Evolutionary conservation across 1,140 invertebrate genomes (phyloP), one percentile per base, ranked within the genome.

Genomic region (Drosophila elegans): DNA sequence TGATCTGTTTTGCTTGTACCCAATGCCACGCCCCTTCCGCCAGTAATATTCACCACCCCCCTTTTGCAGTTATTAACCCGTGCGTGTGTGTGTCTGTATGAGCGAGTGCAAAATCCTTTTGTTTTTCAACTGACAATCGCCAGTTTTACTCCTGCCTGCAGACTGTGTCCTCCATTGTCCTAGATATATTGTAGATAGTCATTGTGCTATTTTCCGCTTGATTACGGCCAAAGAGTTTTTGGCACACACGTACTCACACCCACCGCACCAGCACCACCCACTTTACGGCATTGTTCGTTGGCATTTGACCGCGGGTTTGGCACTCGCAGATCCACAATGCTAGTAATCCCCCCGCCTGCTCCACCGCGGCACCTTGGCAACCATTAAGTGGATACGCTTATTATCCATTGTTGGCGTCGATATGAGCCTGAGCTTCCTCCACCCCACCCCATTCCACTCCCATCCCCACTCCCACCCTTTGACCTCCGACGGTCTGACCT

Each of bases 201-300:
- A 90, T 90, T 90, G 88, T 90, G 81, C 82, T 80, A 80, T 91
- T 88, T 90, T 90, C 68, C 79, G 83, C 82, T 91, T 90, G 88
- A 90, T 90, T 90, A 88, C 82, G 60, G 73, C 46, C 68, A 83
- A 88, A 80, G 84, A 77, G 84, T 85, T 84, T 86, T 85, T 88
- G 75, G 83, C 71, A 73, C 62, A 76, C 57, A 44, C 77, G 73
- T 60, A 59, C 42, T 27, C 69, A 42, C 60, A 74, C 73, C 39
- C 53, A 46, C 46, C 7, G 25, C 61, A 13, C 54, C 2, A 44
- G 3, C 36, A 29, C 49, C 48, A 36, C 5, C 32, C 21, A 21
- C 13, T 11, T 3, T n/a, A 21, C 0, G 6, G 64, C 78, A 78
- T 89, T 89, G 84, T 88, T 88, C 59, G 62, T 44, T 71, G 61